Evolutionary conservation across 2,113 vertebrate species (phyloP).

Genomic region (Chamaea fasciata): DNA sequence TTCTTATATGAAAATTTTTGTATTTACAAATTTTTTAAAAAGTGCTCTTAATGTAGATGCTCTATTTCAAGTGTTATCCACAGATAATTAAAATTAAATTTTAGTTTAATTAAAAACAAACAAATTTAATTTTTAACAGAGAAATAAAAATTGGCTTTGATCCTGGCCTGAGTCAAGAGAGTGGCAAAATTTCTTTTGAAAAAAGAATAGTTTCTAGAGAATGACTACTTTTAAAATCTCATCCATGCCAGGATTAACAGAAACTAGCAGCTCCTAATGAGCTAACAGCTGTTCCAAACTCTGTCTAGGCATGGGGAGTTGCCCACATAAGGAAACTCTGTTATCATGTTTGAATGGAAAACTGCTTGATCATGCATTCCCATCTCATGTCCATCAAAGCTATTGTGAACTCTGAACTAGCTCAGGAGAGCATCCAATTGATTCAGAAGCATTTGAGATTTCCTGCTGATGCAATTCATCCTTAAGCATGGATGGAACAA

Average conservation of each 20-base stretch:
- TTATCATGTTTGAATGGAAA: accelerated
- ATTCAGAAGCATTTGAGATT: neutral
- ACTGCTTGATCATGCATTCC: neutral
- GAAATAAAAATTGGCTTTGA: neutral
- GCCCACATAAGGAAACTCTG: neutral
- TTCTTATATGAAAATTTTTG: neutral
- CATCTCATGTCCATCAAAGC: neutral
- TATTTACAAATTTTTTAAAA: neutral
- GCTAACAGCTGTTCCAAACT: neutral
- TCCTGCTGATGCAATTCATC: neutral
- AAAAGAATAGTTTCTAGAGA: neutral
- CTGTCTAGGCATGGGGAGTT: neutral
- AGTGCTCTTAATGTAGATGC: neutral
- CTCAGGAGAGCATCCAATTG: neutral
- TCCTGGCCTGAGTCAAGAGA: neutral
- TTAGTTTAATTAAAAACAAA: neutral
- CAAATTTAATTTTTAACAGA: neutral
- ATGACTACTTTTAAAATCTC: neutral
- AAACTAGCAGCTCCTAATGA: neutral
- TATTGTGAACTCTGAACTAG: neutral
- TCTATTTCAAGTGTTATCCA: neutral
- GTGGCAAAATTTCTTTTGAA: neutral
- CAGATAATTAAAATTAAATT: neutral
- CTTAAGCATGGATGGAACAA: neutral
- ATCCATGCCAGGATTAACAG: neutral